Evolutionary conservation across 2,888 invertebrate species (phyloP).

Genomic region (Melangyna quadrimaculata): DNA sequence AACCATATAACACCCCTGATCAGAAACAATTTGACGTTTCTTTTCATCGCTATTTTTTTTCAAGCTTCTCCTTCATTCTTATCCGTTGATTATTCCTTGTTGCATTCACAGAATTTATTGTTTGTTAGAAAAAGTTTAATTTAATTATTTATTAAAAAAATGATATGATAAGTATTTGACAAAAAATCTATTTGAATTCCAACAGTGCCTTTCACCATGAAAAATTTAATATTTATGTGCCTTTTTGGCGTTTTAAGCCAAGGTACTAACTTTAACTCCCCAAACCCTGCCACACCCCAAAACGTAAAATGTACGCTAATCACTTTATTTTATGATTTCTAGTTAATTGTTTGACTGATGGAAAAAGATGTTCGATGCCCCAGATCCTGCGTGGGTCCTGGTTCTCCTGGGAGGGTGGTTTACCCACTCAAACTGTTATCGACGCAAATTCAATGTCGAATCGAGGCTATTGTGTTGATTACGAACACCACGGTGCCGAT

Average conservation of each 20-base stretch:
- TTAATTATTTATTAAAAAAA: slow-evolving; percentile 1
- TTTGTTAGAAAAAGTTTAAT: neutral
- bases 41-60: neutral
- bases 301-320: neutral
- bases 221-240: slow-evolving; percentile 53
- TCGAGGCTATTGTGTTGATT: slow-evolving; percentile 87
- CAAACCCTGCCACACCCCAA: slow-evolving; percentile 58
- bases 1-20: neutral
- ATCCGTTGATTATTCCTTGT: neutral
- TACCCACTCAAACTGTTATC: slow-evolving; percentile 90
- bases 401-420: slow-evolving; percentile 95
- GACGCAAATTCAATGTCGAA: slow-evolving; percentile 90
- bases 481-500: slow-evolving; percentile 89
- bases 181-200: neutral
- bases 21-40: neutral
- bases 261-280: slow-evolving; percentile 19
- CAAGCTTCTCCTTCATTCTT: neutral
- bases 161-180: slow-evolving; percentile 28
- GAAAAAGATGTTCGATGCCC: slow-evolving; percentile 87
- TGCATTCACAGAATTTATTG: neutral
- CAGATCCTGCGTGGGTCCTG: slow-evolving; percentile 91
- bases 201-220: slow-evolving; percentile 36
- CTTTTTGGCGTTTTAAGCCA: slow-evolving; percentile 59
- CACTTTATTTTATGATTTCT: neutral
- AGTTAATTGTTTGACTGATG: slow-evolving; percentile 74